phyloP scores from a whole-genome alignment of 2,113 vertebrate species.

The Campylomormyrus tamandua region DNA sequence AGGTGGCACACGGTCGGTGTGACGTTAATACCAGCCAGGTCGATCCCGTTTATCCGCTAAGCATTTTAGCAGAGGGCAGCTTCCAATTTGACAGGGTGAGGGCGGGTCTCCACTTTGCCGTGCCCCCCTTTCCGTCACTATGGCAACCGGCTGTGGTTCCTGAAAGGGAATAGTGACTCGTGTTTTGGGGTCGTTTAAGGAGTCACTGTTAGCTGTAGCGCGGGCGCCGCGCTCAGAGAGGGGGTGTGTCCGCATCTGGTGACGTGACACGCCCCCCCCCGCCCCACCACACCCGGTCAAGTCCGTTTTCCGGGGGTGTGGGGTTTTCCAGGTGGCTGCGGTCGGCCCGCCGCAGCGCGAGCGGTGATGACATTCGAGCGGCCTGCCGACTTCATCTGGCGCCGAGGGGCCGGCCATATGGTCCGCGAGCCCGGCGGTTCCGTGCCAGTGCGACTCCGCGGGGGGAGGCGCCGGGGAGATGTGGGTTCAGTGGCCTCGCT shows the following conservation, averaged over 20 bases:
- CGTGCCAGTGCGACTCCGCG: neutral
- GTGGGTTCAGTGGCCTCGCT: neutral
- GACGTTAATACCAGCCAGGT: slow-evolving; percentile 3
- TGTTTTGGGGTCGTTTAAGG: neutral
- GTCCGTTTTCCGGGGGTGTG: neutral
- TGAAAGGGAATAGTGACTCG: neutral
- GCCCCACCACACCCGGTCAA: neutral
- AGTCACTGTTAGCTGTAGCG: neutral
- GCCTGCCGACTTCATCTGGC: neutral
- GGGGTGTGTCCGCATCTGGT: neutral
- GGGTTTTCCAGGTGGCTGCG: neutral
- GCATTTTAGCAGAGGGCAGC: neutral
- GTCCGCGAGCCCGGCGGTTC: neutral
- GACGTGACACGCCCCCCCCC: neutral
- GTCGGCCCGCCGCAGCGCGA: neutral
- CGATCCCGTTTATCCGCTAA: neutral
- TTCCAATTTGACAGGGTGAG: neutral
- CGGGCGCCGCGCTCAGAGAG: neutral
- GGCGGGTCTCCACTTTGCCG: neutral
- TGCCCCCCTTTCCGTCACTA: neutral
- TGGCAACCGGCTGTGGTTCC: neutral
- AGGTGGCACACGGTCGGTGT: neutral
- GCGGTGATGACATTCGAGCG: neutral
- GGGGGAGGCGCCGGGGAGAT: neutral
- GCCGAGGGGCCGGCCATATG: neutral